Evolutionary conservation across 1,140 invertebrate genomes (phyloP).

Genomic region (Tenebrio molitor): DNA sequence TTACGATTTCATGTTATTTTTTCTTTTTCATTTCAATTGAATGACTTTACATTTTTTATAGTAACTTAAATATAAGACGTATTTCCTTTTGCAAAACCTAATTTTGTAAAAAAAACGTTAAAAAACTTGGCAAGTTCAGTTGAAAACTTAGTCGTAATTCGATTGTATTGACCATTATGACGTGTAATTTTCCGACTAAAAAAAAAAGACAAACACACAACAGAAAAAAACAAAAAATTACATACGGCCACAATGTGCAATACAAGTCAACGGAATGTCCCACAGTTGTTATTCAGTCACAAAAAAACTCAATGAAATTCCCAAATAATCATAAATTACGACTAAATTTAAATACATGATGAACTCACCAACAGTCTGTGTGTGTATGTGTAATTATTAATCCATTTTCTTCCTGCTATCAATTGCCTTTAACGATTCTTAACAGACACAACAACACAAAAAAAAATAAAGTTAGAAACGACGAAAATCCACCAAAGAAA

Average conservation of each 20-base stretch:
- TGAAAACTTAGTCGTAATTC: constrained; percentile 41
- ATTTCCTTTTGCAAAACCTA: constrained; percentile 12
- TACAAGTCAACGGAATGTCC: constrained; percentile 32
- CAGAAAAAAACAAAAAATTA: too few relatives aligned
- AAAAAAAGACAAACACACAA: constrained; percentile 2
- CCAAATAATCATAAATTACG: constrained; percentile 35
- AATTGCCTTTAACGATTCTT: constrained; percentile 49
- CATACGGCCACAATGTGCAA: constrained; percentile 17
- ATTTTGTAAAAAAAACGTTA: constrained; percentile 36
- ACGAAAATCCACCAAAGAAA: constrained; percentile 46
- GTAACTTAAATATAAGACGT: too few relatives aligned
- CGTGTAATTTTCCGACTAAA: constrained; percentile 8
- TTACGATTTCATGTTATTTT: constrained; percentile 5
- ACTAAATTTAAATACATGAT: constrained; percentile 22
- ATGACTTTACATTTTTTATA: neutral
- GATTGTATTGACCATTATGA: constrained; percentile 32
- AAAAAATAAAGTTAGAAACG: constrained; percentile 45
- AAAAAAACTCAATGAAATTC: constrained; percentile 38
- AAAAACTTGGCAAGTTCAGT: constrained; percentile 29
- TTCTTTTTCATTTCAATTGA: neutral
- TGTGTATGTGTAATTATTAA: constrained; percentile 49
- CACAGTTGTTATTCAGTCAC: constrained; percentile 35
- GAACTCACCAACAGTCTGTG: constrained; percentile 31
- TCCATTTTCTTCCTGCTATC: constrained; percentile 38
- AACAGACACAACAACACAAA: constrained; percentile 52